Conservation (phyloP, 2,797 vertebrate species). For the Sebastes diploproa region DNA sequence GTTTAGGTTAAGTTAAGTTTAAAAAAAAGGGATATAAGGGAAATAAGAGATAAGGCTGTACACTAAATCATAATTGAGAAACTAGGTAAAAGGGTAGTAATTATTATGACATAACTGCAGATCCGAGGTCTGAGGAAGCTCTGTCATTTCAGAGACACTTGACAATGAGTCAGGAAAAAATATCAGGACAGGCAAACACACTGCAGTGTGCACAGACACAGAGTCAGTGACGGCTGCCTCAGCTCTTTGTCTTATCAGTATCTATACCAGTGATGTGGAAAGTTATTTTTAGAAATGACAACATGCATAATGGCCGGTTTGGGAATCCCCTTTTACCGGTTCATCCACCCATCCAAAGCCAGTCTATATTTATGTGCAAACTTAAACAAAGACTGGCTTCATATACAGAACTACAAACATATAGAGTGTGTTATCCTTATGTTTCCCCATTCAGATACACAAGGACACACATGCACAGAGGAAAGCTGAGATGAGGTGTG, state of each 20-base stretch:
- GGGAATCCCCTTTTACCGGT: constrained; percentile 35
- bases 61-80: background rate
- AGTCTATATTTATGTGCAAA: background rate
- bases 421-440: background rate
- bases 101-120: constrained; percentile 7
- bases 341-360: background rate
- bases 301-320: background rate
- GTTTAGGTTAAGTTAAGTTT: no score
- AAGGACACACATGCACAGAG: background rate
- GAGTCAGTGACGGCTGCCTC: background rate
- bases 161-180: constrained; percentile 65
- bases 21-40: background rate
- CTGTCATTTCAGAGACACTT: constrained; percentile 26
- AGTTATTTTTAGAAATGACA: constrained; percentile 53
- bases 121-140: constrained; percentile 29
- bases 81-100: background rate
- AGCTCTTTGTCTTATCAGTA: background rate
- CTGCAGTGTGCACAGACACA: background rate
- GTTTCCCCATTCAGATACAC: background rate
- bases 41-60: background rate
- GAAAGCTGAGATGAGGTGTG: constrained; percentile 54
- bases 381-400: constrained; percentile 8
- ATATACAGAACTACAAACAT: background rate
- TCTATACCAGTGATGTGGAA: constrained; percentile 3
- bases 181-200: background rate